Evolutionary conservation across 2,888 invertebrate species (phyloP).

Genomic region (Parochlus steinenii): DNA sequence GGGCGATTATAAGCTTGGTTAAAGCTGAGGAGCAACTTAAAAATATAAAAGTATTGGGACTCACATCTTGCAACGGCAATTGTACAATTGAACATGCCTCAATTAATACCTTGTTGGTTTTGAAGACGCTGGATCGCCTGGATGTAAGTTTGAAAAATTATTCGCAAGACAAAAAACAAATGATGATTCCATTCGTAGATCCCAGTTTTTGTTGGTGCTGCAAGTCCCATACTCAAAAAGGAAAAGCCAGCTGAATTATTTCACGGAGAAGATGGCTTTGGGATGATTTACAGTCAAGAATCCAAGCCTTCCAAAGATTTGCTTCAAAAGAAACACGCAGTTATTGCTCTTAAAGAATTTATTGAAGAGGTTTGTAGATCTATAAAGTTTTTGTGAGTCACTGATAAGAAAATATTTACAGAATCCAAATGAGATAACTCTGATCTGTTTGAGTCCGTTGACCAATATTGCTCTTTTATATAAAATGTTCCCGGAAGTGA

Average conservation of each 20-base stretch:
- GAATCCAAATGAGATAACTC: conserved; percentile 37
- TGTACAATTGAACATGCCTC: conserved; percentile 48
- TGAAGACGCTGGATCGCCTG: conserved; percentile 37
- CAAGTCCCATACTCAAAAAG: conserved; percentile 32
- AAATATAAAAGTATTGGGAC: conserved; percentile 35
- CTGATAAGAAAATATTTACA: conserved; percentile 16
- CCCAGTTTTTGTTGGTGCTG: conserved; percentile 50
- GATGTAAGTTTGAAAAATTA: too few species aligned
- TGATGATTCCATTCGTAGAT: conserved; percentile 38
- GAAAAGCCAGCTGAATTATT: conserved; percentile 28
- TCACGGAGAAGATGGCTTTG: conserved; percentile 55
- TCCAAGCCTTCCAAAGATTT: conserved; percentile 30
- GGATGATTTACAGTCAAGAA: conserved; percentile 35
- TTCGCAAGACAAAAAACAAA: too few species aligned
- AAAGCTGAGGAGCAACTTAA: conserved; percentile 29
- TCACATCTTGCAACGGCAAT: conserved; percentile 64
- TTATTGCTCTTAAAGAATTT: conserved; percentile 37
- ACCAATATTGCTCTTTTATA: conserved; percentile 66
- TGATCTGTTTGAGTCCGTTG: conserved; percentile 54
- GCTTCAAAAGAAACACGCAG: conserved; percentile 31
- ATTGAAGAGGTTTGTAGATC: conserved; percentile 16
- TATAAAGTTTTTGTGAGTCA: too few species aligned
- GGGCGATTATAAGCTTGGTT: conserved; percentile 40
- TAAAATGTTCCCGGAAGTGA: conserved; percentile 47
- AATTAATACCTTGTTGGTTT: conserved; percentile 48